These are phyloP conservation scores for Stenodema calcarata DNA, from an alignment of 2,888 invertebrate species.

Conservation along the genomic window DNA sequence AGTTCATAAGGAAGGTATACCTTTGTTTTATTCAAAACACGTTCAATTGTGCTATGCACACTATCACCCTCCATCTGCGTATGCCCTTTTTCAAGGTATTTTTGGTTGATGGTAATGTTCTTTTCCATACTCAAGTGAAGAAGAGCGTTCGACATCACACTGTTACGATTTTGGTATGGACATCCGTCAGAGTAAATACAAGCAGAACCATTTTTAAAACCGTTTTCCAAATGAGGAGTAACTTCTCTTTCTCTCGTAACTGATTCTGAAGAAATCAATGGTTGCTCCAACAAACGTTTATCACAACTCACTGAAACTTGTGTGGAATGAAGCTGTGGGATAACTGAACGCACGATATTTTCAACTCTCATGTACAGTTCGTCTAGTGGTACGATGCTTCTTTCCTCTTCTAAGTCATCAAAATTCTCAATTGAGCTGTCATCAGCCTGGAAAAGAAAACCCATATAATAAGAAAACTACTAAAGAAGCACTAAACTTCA, in stretches of 20 bases:
- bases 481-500: background rate
- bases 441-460: background rate
- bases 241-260: background rate
- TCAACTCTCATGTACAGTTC: background rate
- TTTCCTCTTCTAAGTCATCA: background rate
- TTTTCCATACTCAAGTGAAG: conserved; percentile 24
- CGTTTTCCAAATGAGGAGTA: background rate
- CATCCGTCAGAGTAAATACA: conserved; percentile 38
- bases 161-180: conserved; percentile 28
- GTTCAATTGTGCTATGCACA: conserved; percentile 42
- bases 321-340: background rate
- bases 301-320: background rate
- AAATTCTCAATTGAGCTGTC: background rate
- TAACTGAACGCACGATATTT: background rate
- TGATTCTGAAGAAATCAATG: background rate
- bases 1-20: conserved; percentile 22
- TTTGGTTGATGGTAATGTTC: conserved; percentile 20
- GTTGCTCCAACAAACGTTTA: background rate
- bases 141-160: conserved; percentile 10
- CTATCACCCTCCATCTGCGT: conserved; percentile 49
- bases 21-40: background rate
- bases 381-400: background rate
- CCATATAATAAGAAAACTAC: background rate
- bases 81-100: conserved; percentile 47
- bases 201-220: background rate